A percentile compares a stretch with the other conserved stretches of the same genome.
Conservation (phyloP, 2,888 invertebrate species). For the Plusia festucae region DNA sequence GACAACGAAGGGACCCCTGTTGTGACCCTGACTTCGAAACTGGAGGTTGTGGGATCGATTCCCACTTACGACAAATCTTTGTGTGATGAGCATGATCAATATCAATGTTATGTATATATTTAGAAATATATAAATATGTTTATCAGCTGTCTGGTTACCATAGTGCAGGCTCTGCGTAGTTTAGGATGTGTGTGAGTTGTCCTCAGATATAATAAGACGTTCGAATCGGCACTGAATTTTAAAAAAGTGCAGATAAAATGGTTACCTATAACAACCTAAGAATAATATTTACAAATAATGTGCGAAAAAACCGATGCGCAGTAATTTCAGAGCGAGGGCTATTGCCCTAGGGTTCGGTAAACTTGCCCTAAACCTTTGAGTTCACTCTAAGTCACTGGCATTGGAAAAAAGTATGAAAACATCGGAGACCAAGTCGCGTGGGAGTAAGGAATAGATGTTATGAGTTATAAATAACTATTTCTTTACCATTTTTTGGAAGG, state of each 20-base stretch:
- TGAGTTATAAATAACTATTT: not conserved
- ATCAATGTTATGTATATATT: too few species aligned
- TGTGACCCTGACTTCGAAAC: too few species aligned
- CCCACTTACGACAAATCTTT: too few species aligned
- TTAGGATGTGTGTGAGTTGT: too few species aligned
- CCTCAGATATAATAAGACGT: too few species aligned
- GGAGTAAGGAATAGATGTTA: constrained; percentile 8
- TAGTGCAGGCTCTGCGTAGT: too few species aligned
- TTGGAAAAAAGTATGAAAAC: constrained; percentile 47
- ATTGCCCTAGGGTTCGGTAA: constrained; percentile 52
- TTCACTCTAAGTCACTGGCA: constrained; percentile 32
- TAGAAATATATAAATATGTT: too few species aligned
- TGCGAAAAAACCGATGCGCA: constrained; percentile 18
- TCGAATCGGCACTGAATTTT: constrained; percentile 7
- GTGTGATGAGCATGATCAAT: too few species aligned
- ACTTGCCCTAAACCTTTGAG: constrained; percentile 37
- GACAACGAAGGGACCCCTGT: too few species aligned
- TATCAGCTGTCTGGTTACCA: too few species aligned
- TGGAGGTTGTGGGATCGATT: too few species aligned
- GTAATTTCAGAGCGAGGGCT: constrained; percentile 12
- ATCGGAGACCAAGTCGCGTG: constrained; percentile 20
- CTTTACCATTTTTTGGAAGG: not conserved
- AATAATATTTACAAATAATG: constrained; percentile 5
- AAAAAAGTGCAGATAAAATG: constrained; percentile 6
- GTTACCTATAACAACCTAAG: not conserved